phyloP scores from a whole-genome alignment of 2,113 vertebrate genomes.

The Syngnathus typhle region DNA sequence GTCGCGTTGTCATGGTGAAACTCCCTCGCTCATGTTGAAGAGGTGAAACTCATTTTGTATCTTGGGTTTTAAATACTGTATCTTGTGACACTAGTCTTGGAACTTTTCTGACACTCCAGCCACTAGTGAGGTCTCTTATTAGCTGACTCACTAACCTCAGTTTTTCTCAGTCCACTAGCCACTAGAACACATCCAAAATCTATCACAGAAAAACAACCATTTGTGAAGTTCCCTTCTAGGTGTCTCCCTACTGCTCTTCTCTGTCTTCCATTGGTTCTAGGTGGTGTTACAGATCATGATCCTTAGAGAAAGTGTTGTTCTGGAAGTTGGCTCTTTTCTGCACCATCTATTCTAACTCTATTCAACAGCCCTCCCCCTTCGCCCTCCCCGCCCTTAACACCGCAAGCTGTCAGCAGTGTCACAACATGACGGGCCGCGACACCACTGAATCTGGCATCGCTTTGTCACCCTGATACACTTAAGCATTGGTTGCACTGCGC shows the following conservation, averaged over 20 bases:
- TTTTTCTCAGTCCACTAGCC: slow-evolving; percentile 42
- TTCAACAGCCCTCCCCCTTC: slow-evolving; percentile 44
- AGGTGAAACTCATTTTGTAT: too few relatives aligned
- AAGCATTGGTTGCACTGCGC: slow-evolving; percentile 64
- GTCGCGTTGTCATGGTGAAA: too few relatives aligned
- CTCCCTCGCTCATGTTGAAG: too few relatives aligned
- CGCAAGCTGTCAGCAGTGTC: slow-evolving; percentile 64
- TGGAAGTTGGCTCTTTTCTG: slow-evolving; percentile 60
- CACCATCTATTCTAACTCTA: slow-evolving; percentile 55
- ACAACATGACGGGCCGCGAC: slow-evolving; percentile 68
- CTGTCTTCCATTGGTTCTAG: slow-evolving; percentile 60
- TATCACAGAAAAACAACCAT: slow-evolving; percentile 41
- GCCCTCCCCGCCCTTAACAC: slow-evolving; percentile 55
- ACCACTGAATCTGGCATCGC: slow-evolving; percentile 63
- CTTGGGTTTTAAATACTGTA: too few relatives aligned
- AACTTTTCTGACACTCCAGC: not conserved
- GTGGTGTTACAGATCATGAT: slow-evolving; percentile 58
- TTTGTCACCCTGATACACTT: slow-evolving; percentile 70
- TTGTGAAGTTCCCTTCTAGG: slow-evolving; percentile 52
- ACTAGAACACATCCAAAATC: slow-evolving; percentile 43
- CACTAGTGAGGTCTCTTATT: slow-evolving; percentile 9
- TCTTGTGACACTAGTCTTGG: too few relatives aligned
- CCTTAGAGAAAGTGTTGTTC: slow-evolving; percentile 56
- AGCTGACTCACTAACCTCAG: not conserved
- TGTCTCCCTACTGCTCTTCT: slow-evolving; percentile 52